Conservation (phyloP, 2,113 vertebrate genomes). For the Ophthalmolycus amberensis region DNA sequence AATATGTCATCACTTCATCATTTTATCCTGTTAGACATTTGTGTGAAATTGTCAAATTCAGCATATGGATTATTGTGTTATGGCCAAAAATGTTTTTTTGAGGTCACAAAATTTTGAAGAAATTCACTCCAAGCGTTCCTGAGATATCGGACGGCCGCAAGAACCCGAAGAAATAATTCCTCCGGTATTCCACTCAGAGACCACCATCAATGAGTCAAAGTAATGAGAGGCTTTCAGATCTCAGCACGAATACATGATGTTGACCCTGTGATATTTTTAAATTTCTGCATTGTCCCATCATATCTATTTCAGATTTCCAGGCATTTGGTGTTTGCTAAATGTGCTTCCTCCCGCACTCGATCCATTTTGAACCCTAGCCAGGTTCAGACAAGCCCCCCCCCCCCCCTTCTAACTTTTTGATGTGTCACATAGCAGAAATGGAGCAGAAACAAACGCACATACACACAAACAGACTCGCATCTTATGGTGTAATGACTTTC, state of each 20-base stretch:
- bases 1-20: too few relatives aligned
- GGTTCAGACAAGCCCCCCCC: constrained; percentile 43
- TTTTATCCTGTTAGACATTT: too few relatives aligned
- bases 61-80: too few relatives aligned
- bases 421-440: constrained; percentile 56
- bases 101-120: too few relatives aligned
- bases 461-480: constrained; percentile 40
- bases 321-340: neutral
- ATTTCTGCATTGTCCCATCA: neutral
- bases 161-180: too few relatives aligned
- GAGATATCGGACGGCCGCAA: too few relatives aligned
- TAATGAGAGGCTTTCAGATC: neutral
- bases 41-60: too few relatives aligned
- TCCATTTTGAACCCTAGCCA: constrained; percentile 26
- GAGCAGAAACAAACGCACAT: constrained; percentile 45
- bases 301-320: neutral
- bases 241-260: neutral
- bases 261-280: neutral
- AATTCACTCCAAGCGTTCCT: too few relatives aligned
- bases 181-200: neutral
- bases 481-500: constrained; percentile 72
- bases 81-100: too few relatives aligned
- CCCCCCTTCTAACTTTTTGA: constrained; percentile 40
- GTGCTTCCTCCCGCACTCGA: neutral
- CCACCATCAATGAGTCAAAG: neutral